These are phyloP conservation scores for Saccostrea glomerata DNA, from an alignment of 1,140 invertebrate species.

Conservation along the genomic window DNA sequence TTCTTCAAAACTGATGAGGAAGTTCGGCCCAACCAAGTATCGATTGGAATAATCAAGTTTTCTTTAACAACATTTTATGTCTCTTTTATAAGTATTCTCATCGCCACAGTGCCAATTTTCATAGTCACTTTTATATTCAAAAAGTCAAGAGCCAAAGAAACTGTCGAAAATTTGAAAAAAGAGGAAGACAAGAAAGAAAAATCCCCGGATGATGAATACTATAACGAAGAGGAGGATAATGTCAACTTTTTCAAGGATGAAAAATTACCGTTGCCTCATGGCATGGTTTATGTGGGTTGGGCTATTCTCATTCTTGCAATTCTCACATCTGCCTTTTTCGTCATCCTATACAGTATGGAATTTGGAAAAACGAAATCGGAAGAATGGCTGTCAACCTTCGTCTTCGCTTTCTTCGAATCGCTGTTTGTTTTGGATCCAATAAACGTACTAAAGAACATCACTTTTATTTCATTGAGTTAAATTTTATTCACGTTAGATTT, in stretches of 20 bases:
- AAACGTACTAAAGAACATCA: constrained; percentile 60
- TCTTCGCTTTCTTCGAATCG: constrained; percentile 69
- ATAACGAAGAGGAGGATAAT: not conserved
- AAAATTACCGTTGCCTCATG: constrained; percentile 62
- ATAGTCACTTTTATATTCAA: constrained; percentile 66
- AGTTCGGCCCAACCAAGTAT: constrained; percentile 54
- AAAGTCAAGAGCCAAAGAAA: constrained; percentile 41
- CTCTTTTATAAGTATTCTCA: constrained; percentile 60
- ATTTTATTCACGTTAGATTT: not conserved
- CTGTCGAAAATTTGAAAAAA: not conserved
- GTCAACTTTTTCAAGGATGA: constrained; percentile 36
- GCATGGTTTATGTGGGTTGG: constrained; percentile 67
- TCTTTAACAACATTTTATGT: constrained; percentile 60
- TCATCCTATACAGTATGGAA: constrained; percentile 71
- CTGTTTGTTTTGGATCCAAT: constrained; percentile 69
- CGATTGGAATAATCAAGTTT: constrained; percentile 60
- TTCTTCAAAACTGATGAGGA: constrained; percentile 68
- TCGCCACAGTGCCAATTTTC: constrained; percentile 58
- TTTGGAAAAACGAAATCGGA: constrained; percentile 70
- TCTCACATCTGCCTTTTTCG: constrained; percentile 61
- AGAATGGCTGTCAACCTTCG: constrained; percentile 68
- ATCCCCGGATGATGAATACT: not conserved
- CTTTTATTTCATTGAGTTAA: too few species aligned
- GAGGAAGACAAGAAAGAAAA: not conserved
- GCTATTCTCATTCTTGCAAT: constrained; percentile 57